Base-by-base conservation (phyloP, 92 coral and sea anemone genomes). In the Porites lobata region DNA sequence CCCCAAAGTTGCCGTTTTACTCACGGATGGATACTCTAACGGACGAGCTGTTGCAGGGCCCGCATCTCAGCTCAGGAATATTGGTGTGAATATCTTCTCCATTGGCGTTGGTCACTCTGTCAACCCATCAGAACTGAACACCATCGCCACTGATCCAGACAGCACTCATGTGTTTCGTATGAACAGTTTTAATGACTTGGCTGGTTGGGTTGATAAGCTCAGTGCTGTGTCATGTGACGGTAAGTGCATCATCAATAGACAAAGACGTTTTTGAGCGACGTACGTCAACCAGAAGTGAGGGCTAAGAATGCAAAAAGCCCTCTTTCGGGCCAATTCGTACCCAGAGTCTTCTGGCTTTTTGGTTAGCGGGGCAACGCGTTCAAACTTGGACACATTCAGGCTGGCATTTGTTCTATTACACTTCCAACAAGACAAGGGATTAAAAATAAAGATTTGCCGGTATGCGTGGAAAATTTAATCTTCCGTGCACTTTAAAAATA, bases 211-310 rank as follows among this genome's bases (percentile, higher is more conserved):
- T 17, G 99, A 97, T 79, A 96, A 91, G 72, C 90, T 97, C 43
- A 97, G 99, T 79, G 91, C 98, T 38, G 99, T 95, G 8, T 97
- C 99, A 1, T 97, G 99, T 51, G 96, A 96, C 59, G 98, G 99
- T 97, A 87, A 59, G 69, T 59, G 9, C 6, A 47, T 8, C 19
- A 22, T 22, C 18, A 14, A 15, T 6, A 21, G 61, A 38, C 5
- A 38, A 38, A 38, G 61, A 56, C 61, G 61, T 10, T 8, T 10
- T 56, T 56, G 61, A 56, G 15, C 2, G 15, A 56, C 61, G 15
- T 10, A 22, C 32, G 10, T 15, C 50, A 21, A 24, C 17, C 11
- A 11, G 6, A 66, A 17, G n/a, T 69, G 7, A 6, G 47, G 6
- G 6, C 47, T 0, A 38, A 4, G 47, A 38, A 38, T 38, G 6